These are phyloP conservation scores for Cynocephalus volans DNA, from an alignment of 2,113 vertebrate genomes.

Conservation along the genomic window DNA sequence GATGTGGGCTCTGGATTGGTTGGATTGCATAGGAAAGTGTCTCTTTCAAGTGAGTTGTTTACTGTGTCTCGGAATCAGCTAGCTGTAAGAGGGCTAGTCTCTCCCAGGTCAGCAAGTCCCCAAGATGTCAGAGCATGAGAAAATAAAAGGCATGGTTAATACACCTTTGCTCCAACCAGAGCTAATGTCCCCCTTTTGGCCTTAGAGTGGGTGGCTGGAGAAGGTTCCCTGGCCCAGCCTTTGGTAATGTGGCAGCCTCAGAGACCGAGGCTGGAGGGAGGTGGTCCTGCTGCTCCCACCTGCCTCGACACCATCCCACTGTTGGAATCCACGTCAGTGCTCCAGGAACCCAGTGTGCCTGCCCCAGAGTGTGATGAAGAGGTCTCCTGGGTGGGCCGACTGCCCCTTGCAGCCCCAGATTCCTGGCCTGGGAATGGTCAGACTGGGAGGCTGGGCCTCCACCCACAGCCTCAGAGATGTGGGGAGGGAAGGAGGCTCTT, in stretches of 20 bases:
- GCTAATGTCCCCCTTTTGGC: too few relatives aligned
- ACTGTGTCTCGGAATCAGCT: not conserved
- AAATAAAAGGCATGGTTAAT: not conserved
- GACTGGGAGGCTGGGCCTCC: not conserved
- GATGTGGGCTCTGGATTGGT: not conserved
- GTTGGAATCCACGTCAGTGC: not conserved
- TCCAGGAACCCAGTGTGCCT: not conserved
- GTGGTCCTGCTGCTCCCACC: not conserved
- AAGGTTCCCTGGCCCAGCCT: too few relatives aligned
- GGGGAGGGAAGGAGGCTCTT: not conserved
- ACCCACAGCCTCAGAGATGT: not conserved
- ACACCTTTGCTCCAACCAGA: not conserved
- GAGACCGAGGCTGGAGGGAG: not conserved
- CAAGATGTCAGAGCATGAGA: not conserved
- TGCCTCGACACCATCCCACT: not conserved
- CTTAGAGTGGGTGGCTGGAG: not conserved
- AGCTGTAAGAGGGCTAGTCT: not conserved
- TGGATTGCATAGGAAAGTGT: not conserved
- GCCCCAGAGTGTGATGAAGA: not conserved
- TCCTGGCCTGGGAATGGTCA: not conserved
- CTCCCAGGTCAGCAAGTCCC: not conserved
- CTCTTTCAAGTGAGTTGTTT: not conserved
- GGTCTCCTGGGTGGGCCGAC: not conserved
- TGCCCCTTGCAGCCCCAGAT: fast-evolving
- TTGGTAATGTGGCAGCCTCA: not conserved